Conservation (phyloP, 2,888 invertebrate genomes). For the Campoletis raptor region DNA sequence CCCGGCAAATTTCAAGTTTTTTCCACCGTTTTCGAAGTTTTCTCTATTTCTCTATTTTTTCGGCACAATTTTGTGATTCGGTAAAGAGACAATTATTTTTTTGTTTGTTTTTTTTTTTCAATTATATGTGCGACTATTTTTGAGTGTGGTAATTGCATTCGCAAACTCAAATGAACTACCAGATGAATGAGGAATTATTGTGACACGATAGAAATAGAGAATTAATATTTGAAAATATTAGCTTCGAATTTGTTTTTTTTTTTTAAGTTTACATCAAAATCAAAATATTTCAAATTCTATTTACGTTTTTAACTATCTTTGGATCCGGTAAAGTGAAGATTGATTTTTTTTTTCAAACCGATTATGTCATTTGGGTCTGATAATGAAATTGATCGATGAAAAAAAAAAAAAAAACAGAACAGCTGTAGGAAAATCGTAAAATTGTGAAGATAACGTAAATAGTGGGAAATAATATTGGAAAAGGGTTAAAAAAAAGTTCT, state of each 20-base stretch:
- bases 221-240: background rate
- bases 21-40: background rate
- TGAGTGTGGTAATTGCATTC: background rate
- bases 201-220: background rate
- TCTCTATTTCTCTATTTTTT: background rate
- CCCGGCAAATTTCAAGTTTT: slow-evolving; percentile 51
- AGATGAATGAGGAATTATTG: background rate
- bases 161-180: background rate
- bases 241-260: background rate
- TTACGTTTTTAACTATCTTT: background rate
- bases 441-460: background rate
- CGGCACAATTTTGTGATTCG: background rate
- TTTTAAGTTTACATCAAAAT: background rate
- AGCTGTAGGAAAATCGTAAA: background rate
- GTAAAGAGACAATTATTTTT: background rate
- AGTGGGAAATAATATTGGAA: background rate
- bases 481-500: background rate
- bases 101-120: background rate
- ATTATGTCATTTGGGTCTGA: background rate
- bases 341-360: background rate
- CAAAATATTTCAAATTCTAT: background rate
- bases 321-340: background rate
- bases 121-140: background rate
- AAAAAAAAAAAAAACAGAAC: background rate
- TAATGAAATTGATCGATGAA: background rate